Conservation (phyloP, 2,888 invertebrate species). For the Troglohyphantes excavatus region DNA sequence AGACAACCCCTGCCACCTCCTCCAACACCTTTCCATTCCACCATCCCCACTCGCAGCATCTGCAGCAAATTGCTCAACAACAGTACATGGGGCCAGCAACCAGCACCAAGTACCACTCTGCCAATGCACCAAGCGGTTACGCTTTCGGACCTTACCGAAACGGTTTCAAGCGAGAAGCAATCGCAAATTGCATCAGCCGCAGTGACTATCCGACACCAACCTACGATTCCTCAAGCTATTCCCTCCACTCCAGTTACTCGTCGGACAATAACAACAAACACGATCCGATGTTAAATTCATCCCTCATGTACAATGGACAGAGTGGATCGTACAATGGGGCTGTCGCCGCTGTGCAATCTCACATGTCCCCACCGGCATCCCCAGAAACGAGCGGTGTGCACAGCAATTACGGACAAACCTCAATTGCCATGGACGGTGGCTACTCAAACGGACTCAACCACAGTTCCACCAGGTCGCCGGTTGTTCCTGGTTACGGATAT, state of each 20-base stretch:
- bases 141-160: slow-evolving; percentile 51
- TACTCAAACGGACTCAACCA: not conserved
- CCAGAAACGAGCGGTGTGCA: slow-evolving; percentile 72
- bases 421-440: slow-evolving; percentile 20
- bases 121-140: slow-evolving; percentile 18
- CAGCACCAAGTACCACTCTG: not conserved
- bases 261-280: slow-evolving; percentile 33
- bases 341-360: slow-evolving; percentile 62
- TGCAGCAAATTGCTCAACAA: slow-evolving; percentile 62
- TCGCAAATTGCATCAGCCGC: slow-evolving; percentile 4
- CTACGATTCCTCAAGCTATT: not conserved
- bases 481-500: slow-evolving; percentile 35
- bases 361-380: slow-evolving; percentile 80
- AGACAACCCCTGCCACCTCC: not conserved
- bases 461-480: slow-evolving; percentile 10
- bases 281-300: slow-evolving; percentile 47
- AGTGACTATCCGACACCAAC: slow-evolving; percentile 42
- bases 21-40: slow-evolving; percentile 29
- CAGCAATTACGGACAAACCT: slow-evolving; percentile 38
- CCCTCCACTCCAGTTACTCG: not conserved
- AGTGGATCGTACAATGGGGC: slow-evolving; percentile 42
- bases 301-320: slow-evolving; percentile 44
- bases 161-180: slow-evolving; percentile 56
- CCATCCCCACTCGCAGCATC: slow-evolving; percentile 59
- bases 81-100: slow-evolving; percentile 35